phyloP scores from a whole-genome alignment of 1,140 invertebrate species.

The Drosophila yakuba region DNA sequence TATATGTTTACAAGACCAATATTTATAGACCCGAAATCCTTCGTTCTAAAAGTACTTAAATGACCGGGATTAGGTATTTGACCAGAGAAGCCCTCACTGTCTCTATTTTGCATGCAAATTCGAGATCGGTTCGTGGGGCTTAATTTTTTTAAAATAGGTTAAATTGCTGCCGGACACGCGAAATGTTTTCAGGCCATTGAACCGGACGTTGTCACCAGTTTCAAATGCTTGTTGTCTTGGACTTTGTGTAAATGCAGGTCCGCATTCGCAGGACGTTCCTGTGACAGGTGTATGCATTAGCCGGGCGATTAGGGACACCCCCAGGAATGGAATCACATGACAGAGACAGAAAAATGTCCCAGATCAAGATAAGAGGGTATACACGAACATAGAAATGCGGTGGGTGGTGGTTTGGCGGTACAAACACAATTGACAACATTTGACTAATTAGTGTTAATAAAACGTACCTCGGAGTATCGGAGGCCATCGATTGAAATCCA shows the following conservation, averaged over 20 bases:
- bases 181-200: constrained; percentile 55
- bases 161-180: constrained; percentile 59
- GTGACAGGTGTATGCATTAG: constrained; percentile 55
- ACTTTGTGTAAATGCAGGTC: constrained; percentile 26
- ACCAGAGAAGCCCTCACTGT: not conserved
- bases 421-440: constrained; percentile 46
- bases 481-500: constrained; percentile 13
- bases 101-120: constrained; percentile 17
- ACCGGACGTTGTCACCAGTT: constrained; percentile 30
- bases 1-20: not conserved
- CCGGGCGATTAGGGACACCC: constrained; percentile 38
- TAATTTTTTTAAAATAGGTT: constrained; percentile 34
- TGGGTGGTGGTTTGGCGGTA: not conserved
- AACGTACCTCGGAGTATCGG: constrained; percentile 14
- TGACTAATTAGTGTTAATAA: constrained; percentile 64
- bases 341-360: constrained; percentile 11
- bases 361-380: constrained; percentile 57
- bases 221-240: constrained; percentile 8
- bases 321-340: constrained; percentile 2
- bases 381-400: constrained; percentile 5
- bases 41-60: not conserved
- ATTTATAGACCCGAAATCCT: no score
- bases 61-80: not conserved
- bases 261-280: constrained; percentile 18
- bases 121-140: not conserved